These are phyloP conservation scores for Mesoclemmys tuberculata DNA, from an alignment of 2,113 vertebrate genomes.

Conservation along the genomic window DNA sequence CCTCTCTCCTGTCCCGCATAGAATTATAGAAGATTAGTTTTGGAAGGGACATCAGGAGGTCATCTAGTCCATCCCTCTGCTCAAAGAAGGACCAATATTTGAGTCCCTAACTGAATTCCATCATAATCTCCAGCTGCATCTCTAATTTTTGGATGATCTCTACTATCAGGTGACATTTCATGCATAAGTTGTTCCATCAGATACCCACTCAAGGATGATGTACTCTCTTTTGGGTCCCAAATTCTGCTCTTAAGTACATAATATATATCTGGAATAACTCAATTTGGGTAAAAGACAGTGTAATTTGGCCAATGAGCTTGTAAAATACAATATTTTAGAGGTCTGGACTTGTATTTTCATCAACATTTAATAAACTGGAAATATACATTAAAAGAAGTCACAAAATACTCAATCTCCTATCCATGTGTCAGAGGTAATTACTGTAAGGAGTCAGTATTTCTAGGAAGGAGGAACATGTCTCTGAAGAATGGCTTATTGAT, in stretches of 20 bases:
- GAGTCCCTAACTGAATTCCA: too few relatives aligned
- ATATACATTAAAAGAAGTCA: not conserved
- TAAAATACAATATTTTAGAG: not conserved
- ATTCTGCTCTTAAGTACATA: not conserved
- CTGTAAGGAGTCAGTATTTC: slow-evolving; percentile 3
- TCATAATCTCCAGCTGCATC: too few relatives aligned
- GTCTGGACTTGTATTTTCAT: not conserved
- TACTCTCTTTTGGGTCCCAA: not conserved
- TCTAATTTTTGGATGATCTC: too few relatives aligned
- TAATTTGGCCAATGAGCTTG: not conserved
- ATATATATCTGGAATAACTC: not conserved
- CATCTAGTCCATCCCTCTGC: too few relatives aligned
- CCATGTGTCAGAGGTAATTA: slow-evolving; percentile 23
- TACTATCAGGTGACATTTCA: too few relatives aligned
- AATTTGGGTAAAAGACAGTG: not conserved
- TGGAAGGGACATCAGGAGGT: too few relatives aligned
- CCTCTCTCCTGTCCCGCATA: not conserved
- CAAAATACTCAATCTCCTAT: not conserved
- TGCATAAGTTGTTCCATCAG: too few relatives aligned
- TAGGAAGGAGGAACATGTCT: not conserved
- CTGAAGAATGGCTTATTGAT: not conserved
- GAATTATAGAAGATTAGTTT: too few relatives aligned
- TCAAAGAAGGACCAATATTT: too few relatives aligned
- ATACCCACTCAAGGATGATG: too few relatives aligned
- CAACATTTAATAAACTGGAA: not conserved